These are phyloP conservation scores for Pantherophis guttatus DNA, from an alignment of 2,113 vertebrate species.

Conservation along the genomic window DNA sequence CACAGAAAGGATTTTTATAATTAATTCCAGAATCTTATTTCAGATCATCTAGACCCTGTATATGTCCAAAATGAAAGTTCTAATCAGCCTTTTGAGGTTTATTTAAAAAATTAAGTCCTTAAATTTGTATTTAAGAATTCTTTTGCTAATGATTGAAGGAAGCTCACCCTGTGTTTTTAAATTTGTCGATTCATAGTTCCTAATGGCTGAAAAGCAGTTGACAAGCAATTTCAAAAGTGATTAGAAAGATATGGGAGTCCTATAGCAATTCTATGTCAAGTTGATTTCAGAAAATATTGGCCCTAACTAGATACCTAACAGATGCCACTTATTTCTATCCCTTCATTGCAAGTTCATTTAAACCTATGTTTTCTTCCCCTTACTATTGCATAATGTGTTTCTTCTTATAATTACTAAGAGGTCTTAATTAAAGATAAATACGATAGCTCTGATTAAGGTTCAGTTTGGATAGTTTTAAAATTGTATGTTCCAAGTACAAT, in stretches of 20 bases:
- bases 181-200: not conserved
- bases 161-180: not conserved
- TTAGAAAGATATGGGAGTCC: not conserved
- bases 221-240: not conserved
- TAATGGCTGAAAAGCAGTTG: not conserved
- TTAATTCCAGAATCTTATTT: not conserved
- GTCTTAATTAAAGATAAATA: not conserved
- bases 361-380: not conserved
- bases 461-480: not conserved
- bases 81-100: not conserved
- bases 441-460: not conserved
- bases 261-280: not conserved
- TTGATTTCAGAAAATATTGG: not conserved
- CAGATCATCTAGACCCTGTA: not conserved
- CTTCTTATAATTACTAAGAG: not conserved
- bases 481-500: not conserved
- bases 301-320: not conserved
- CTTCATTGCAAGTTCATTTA: not conserved
- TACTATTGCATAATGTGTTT: not conserved
- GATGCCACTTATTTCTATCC: not conserved
- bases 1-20: not conserved
- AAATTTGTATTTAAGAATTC: not conserved
- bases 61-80: not conserved
- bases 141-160: too few relatives aligned
- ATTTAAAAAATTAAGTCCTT: not conserved